Conservation (phyloP, 2,888 invertebrate genomes). For the Acleris sparsana region DNA sequence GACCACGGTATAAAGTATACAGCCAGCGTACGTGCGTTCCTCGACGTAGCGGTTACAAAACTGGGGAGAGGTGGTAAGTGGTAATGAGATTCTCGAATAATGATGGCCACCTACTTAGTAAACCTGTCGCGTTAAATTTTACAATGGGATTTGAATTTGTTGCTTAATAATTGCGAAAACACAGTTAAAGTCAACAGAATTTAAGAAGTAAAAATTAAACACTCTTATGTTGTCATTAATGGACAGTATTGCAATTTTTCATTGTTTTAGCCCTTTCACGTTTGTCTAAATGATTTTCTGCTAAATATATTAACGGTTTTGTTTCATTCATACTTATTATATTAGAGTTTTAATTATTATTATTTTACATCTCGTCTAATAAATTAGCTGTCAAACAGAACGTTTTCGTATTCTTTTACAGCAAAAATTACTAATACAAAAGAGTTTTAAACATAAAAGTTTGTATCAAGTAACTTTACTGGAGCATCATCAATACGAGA, state of each 20-base stretch:
- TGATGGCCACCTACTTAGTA: slow-evolving; percentile 52
- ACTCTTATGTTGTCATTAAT: background rate
- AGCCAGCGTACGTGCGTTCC: slow-evolving; percentile 47
- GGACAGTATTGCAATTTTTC: too few relatives aligned
- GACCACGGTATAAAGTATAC: slow-evolving; percentile 16
- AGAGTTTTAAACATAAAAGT: too few relatives aligned
- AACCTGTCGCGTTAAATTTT: slow-evolving; percentile 36
- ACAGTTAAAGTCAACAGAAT: background rate
- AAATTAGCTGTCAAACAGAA: too few relatives aligned
- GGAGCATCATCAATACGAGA: background rate
- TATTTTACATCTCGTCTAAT: too few relatives aligned
- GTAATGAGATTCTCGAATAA: slow-evolving; percentile 55
- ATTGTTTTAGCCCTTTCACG: too few relatives aligned
- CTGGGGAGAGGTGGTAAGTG: slow-evolving; percentile 38
- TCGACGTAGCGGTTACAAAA: slow-evolving; percentile 49
- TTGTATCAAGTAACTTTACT: background rate
- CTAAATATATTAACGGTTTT: too few relatives aligned
- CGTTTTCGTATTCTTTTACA: too few relatives aligned
- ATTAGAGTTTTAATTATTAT: too few relatives aligned
- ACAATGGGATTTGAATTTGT: slow-evolving; percentile 17
- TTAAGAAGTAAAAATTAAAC: background rate
- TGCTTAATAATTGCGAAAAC: slow-evolving; percentile 14
- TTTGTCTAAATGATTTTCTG: too few relatives aligned
- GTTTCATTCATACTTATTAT: too few relatives aligned
- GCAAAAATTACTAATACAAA: too few relatives aligned